Base-by-base conservation (phyloP, 2,797 vertebrate genomes). In the Pitangus sulphuratus region DNA sequence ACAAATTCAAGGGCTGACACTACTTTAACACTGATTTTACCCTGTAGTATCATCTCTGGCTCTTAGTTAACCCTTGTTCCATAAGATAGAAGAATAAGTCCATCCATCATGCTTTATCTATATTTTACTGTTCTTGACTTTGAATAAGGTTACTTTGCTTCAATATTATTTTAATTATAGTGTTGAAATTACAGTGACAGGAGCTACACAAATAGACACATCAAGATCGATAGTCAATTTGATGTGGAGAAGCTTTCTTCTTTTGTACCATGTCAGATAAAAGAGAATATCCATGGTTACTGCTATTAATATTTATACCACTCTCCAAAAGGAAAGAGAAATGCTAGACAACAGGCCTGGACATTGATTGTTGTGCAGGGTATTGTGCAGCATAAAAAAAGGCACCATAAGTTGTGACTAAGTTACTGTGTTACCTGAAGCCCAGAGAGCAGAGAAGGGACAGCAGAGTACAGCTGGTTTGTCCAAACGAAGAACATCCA, bases 281-380 rank as follows among this genome's bases (percentile, higher is more conserved):
- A 94, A 92, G 87, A 84, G 56, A 89, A 92, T 77, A 94, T 89
- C 64, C 78, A 68, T 89, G 61, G 84, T 79, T 90, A 92, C 75
- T 66, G 62, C 54, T 70, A 90, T 95, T 76, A 95, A 91, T 91
- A 94, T 94, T 93, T 95, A 93, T 88, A 79, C 18, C 26, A 50
- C 25, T 81, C 54, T 95, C 70, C 45, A 53, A 56, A 48, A 80
- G 37, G 26, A 91, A 87, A 87, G 58, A 90, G 90, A 90, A 82
- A 66, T 42, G 20, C 24, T 62, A 75, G 66, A 91, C 33, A 87
- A 62, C 60, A 85, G 66, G 80, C 31, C n/a, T 76, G n/a, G 76
- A 72, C 87, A 87, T 40, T 74, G 79, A 77, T 80, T 89, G 26
- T 44, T 80, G 22, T 33, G 56, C 22, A 60, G 31, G 31, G 54